Conservation (phyloP, 1,140 invertebrate species). For the Coenobita brevimanus region DNA sequence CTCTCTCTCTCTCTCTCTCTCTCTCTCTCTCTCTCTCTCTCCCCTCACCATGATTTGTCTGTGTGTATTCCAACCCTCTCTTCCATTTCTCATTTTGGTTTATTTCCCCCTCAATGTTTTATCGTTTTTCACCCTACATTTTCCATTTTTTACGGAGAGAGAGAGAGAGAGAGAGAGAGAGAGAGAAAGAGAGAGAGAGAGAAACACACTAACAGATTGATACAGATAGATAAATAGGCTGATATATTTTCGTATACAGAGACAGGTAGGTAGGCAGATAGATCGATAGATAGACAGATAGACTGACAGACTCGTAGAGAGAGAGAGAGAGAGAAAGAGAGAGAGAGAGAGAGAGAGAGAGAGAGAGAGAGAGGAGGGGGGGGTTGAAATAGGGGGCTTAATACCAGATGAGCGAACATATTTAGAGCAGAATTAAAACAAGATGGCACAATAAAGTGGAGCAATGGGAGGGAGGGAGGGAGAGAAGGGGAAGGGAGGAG, state of each 20-base stretch:
- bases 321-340: slow-evolving; percentile 28
- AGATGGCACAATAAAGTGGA: slow-evolving; percentile 55
- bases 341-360: slow-evolving; percentile 33
- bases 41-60: too few relatives aligned
- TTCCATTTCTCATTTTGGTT: not conserved
- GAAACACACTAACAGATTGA: too few relatives aligned
- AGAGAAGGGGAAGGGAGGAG: not conserved
- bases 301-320: too few relatives aligned
- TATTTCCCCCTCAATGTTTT: too few relatives aligned
- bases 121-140: not conserved
- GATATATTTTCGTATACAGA: too few relatives aligned
- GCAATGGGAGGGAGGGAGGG: slow-evolving; percentile 13
- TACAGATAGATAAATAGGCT: not conserved
- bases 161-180: not conserved
- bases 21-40: not conserved
- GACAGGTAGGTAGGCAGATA: too few relatives aligned
- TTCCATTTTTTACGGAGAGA: not conserved
- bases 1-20: not conserved
- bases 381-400: slow-evolving; percentile 26
- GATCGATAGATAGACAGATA: too few relatives aligned
- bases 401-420: slow-evolving; percentile 52
- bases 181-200: not conserved
- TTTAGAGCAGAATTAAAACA: slow-evolving; percentile 58
- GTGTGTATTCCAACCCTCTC: not conserved
- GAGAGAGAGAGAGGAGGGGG: not conserved